Conservation (phyloP, 2,113 vertebrate genomes). For the Raja brachyura region DNA sequence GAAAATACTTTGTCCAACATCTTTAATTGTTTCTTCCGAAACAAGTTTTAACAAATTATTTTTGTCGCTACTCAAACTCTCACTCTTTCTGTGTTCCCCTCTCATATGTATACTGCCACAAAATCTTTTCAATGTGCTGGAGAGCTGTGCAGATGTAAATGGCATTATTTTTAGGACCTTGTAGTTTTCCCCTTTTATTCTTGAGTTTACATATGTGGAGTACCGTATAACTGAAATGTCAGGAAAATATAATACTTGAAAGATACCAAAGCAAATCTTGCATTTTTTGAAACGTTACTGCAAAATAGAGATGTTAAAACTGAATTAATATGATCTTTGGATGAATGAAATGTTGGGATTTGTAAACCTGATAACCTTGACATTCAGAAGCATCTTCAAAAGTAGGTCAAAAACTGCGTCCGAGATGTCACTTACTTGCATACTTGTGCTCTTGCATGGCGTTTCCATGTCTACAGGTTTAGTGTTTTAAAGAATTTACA, state of each 20-base stretch:
- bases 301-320: not conserved
- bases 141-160: not conserved
- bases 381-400: not conserved
- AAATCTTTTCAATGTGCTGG: not conserved
- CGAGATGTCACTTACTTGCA: not conserved
- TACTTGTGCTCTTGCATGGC: not conserved
- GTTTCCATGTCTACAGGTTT: not conserved
- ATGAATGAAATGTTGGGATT: not conserved
- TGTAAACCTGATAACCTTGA: not conserved
- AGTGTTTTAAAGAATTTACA: conserved; percentile 21
- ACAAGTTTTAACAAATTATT: not conserved
- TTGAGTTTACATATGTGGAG: not conserved
- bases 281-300: not conserved
- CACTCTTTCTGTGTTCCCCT: not conserved
- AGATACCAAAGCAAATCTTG: not conserved
- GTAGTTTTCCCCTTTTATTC: not conserved
- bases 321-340: not conserved
- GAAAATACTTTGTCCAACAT: not conserved
- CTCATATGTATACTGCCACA: not conserved
- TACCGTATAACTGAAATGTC: not conserved
- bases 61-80: not conserved
- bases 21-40: not conserved
- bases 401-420: not conserved
- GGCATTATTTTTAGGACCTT: not conserved
- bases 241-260: not conserved